A percentile compares a stretch with the other conserved stretches of the same genome.
These are phyloP conservation scores for Porites divaricata DNA, from an alignment of 92 coral and sea anemone species.

Conservation along the genomic window DNA sequence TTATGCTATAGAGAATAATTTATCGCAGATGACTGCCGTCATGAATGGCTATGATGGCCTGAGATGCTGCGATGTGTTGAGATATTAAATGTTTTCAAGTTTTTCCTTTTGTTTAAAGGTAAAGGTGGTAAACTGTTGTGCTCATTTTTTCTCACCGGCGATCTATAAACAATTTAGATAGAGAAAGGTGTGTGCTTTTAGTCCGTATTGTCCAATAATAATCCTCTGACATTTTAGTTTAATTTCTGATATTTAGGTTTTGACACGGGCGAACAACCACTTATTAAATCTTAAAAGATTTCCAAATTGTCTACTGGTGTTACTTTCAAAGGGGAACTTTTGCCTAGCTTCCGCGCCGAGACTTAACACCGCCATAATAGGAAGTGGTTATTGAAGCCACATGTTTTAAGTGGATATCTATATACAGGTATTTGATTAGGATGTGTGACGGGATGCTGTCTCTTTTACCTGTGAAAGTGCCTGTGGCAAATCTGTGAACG, in stretches of 20 bases:
- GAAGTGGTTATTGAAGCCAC: neutral
- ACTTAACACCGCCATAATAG: neutral
- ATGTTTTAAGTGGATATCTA: conserved; percentile 9
- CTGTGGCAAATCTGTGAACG: neutral
- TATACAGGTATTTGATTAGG: conserved; percentile 11
- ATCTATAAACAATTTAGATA: no score
- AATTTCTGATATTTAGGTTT: neutral
- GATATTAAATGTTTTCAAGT: no score
- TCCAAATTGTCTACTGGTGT: neutral
- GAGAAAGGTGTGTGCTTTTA: no score
- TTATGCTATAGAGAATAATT: no score
- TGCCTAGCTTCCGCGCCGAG: neutral
- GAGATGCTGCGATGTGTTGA: no score
- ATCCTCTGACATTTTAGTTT: neutral
- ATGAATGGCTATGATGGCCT: no score
- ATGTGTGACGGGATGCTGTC: neutral
- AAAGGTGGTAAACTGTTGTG: no score
- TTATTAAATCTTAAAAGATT: neutral
- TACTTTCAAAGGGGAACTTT: neutral
- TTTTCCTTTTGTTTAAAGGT: no score
- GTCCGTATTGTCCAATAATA: no score
- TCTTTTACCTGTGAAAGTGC: neutral
- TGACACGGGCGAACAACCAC: conserved; percentile 21
- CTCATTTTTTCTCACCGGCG: no score
- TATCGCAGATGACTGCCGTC: no score